Base-by-base conservation (phyloP, 2,113 vertebrate genomes). In the Psittacula cyanocephala region DNA sequence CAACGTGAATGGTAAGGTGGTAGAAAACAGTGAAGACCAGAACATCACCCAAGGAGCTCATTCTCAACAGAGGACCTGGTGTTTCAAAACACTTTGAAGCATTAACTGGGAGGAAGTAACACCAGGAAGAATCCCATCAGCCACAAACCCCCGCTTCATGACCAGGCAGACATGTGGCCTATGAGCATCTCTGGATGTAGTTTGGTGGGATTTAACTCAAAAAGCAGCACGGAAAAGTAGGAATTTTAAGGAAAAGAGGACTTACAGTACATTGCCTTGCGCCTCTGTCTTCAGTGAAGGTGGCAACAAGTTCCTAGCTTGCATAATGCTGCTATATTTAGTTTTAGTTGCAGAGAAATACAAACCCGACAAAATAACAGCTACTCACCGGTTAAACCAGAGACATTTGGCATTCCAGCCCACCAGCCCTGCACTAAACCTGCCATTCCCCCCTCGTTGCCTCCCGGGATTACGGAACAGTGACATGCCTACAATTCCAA, bases 261-360 rank as follows among this genome's bases (percentile, higher is more conserved):
- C 46, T 80, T 89, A 62, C 29, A 86, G 93, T 82, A 41, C 62
- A 62, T 53, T 53, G 79, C 86, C 53, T 44, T 23, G 75, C 75
- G 83, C 37, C 89, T 90, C 71, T 94, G 69, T 64, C 78, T 82
- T 88, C 93, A 41, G 0, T n/a, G 50, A 88, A 70, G 85, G 90
- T 74, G 84, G 60, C 76, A 92, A 74, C 11, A 14, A 62, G 18
- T 41, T 76, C 93, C 90, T 67, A 91, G 85, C 47, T 59, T 93
- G 93, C 84, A 86, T 50, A 88, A 91, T 72, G 95, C 82, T 95
- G 88, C 93, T 89, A 18, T 67, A 31, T 43, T 89, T 63, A 91
- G 41, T 37, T 68, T 60, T 46, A 67, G 53, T 22, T 81, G 81
- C 64, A 78, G 53, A 63, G 70, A 86, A 91, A 78, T 53, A 80